Base-by-base conservation (phyloP, 2,888 invertebrate species). In the Palloptera scutellata region DNA sequence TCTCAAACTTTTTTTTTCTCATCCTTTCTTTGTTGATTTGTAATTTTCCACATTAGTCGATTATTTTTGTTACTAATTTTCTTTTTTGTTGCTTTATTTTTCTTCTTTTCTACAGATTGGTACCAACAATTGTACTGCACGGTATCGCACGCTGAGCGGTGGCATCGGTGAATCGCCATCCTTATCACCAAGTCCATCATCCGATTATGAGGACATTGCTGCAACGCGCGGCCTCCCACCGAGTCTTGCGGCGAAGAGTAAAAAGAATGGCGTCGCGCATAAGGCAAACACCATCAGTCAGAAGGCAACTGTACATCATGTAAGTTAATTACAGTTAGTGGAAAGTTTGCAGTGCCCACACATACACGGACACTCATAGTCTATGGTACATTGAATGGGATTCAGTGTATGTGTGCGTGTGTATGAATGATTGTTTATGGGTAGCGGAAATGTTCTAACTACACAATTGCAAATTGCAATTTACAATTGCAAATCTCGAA, bases 121-220 rank as follows among this genome's bases (percentile, higher is more conserved):
- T 74, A 85, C 85, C 75, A 85, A 85, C 78, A 85, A 85, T 78
- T 85, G 85, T 74, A 85, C 85, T 61, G 84, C 85, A 67, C 81
- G 84, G 64, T 85, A 85, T 76, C 79, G 85, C 64, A 85, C 85
- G 73, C 85, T 88, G 73, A 88, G 88, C 82, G 88, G 88, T 75
- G 88, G 88, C 72, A 86, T 87, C 77, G 88, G 88, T 72, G 88
- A 87, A 67, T 85, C 85, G 45, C 85, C 85, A 42, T 85, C 85
- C 52, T 77, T 85, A 64, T 90, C 90, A 67, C 89, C 90, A 66
- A 90, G 89, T 81, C 90, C 90, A 73, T 90, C 90, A 81, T 90
- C 89, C 74, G 90, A 90, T 85, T 90, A 90, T 83, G 90, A 90
- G 84, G 89, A 90, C 81, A 90, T 90, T 78, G 89, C 89, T 75